These are phyloP conservation scores for Tipula unca DNA, from an alignment of 2,888 invertebrate genomes.

Conservation along the genomic window DNA sequence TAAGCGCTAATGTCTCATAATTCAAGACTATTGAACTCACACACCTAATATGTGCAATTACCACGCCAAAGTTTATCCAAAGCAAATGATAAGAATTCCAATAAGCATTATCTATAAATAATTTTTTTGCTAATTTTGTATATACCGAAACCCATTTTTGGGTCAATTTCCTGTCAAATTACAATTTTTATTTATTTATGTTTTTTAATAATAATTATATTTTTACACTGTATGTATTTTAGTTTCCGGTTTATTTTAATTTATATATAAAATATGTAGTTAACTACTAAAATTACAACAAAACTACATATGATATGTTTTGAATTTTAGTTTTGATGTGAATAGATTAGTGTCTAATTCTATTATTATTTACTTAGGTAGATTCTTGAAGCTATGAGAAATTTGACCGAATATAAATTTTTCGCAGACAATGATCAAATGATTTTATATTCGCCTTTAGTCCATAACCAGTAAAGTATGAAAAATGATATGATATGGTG, in stretches of 20 bases:
- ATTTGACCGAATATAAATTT: not conserved
- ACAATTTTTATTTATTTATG: not conserved
- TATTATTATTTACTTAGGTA: not conserved
- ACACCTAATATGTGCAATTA: not conserved
- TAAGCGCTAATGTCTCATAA: no score
- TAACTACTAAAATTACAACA: not conserved
- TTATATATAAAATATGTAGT: not conserved
- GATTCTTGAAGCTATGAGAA: not conserved
- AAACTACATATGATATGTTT: not conserved
- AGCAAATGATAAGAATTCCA: not conserved
- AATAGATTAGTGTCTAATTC: not conserved
- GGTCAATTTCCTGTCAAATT: not conserved
- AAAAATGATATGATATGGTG: not conserved
- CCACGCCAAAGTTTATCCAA: not conserved
- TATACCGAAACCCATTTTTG: conserved; percentile 8
- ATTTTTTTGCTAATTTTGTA: conserved; percentile 1
- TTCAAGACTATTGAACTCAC: not conserved
- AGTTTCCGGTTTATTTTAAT: conserved; percentile 14
- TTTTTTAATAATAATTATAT: not conserved
- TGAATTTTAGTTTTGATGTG: not conserved
- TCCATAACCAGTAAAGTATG: not conserved
- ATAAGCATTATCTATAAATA: not conserved
- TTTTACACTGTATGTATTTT: not conserved
- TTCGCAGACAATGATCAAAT: not conserved
- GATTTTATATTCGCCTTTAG: not conserved